A percentile compares a stretch with the other conserved stretches of the same genome.
Conservation (phyloP, 2,113 vertebrate species). For the Zosterops lateralis region DNA sequence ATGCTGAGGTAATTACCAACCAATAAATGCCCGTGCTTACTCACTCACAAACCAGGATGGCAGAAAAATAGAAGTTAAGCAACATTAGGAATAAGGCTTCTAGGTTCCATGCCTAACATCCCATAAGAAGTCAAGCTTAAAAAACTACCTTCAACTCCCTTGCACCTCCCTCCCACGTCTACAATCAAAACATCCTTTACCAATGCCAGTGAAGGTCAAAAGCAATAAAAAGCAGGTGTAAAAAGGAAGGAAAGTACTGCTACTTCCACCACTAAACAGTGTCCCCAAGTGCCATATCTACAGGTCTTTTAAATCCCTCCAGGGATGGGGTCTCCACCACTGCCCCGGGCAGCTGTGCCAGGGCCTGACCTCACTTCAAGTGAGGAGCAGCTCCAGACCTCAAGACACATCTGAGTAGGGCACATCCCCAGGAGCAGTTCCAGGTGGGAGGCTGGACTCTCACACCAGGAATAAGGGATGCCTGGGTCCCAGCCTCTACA, state of each 20-base stretch:
- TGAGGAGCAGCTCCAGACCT: background rate
- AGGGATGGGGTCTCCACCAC: background rate
- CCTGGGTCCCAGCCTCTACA: background rate
- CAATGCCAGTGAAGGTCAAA: background rate
- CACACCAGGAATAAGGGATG: background rate
- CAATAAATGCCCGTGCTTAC: fast-evolving
- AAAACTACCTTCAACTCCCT: background rate
- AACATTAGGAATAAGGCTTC: background rate
- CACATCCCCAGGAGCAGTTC: background rate
- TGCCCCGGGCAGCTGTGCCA: background rate
- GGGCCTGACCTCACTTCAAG: too few relatives aligned
- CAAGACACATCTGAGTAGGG: background rate
- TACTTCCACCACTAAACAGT: background rate
- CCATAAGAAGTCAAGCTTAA: background rate
- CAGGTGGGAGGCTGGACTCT: background rate
- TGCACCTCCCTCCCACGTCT: background rate
- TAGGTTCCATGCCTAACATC: too few relatives aligned
- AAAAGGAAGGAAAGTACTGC: background rate
- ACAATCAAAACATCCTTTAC: background rate
- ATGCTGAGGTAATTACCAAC: background rate
- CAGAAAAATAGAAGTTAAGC: background rate
- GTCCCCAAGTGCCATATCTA: background rate
- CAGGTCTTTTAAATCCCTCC: background rate
- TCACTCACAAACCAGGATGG: background rate
- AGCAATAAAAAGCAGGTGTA: background rate